Evolutionary conservation across 1,140 invertebrate species (phyloP).

Genomic region (Maconellicoccus hirsutus): DNA sequence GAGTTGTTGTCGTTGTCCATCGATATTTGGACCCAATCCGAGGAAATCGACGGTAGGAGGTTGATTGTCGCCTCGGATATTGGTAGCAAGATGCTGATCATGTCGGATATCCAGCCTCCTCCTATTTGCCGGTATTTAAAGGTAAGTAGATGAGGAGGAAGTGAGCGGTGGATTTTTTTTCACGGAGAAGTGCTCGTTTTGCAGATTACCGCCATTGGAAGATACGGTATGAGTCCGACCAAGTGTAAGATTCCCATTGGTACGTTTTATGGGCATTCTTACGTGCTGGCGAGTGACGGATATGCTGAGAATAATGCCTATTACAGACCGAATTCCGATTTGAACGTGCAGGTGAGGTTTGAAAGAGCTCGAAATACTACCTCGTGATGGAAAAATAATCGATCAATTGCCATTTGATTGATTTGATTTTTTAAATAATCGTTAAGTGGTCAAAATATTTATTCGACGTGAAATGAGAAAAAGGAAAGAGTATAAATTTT

Average conservation of each 20-base stretch:
- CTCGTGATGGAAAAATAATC: too few species aligned
- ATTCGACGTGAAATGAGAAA: too few species aligned
- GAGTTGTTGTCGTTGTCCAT: constrained; percentile 78
- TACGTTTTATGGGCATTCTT: constrained; percentile 82
- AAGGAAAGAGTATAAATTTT: too few species aligned
- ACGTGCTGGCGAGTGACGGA: constrained; percentile 56
- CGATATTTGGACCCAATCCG: constrained; percentile 75
- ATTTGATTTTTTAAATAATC: too few species aligned
- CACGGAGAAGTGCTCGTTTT: background rate
- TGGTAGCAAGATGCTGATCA: constrained; percentile 62
- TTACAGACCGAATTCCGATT: constrained; percentile 2
- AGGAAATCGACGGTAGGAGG: constrained; percentile 68
- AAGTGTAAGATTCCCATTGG: constrained; percentile 80
- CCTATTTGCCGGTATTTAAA: constrained; percentile 79
- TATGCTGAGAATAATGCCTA: constrained; percentile 37
- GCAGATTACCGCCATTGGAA: constrained; percentile 71
- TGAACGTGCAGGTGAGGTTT: constrained; percentile 23
- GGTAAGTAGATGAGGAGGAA: constrained; percentile 39
- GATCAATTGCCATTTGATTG: too few species aligned
- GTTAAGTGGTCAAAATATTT: too few species aligned
- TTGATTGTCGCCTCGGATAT: constrained; percentile 80
- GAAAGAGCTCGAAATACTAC: too few species aligned
- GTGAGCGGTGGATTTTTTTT: background rate
- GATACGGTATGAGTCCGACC: constrained; percentile 79
- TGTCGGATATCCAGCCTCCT: constrained; percentile 78